Base-by-base conservation (phyloP, 92 coral and sea anemone genomes). In the Zoanthus sociatus region DNA sequence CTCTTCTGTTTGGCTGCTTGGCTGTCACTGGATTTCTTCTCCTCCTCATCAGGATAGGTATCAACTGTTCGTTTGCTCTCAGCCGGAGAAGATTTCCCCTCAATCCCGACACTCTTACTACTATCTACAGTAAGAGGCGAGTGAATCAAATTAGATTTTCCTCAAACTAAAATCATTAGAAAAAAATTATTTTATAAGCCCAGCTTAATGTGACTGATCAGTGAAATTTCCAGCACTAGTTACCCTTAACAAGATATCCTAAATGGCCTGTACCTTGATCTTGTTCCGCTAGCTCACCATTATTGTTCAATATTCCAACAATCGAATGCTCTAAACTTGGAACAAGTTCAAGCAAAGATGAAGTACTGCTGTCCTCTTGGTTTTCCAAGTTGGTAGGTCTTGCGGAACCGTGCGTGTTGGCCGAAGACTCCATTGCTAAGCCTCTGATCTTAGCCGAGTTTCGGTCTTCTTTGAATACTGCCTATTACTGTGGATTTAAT, bases 401-500 rank as follows among this genome's bases (percentile, higher is more conserved):
- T 30, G 87, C 92, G 71, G 98, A 83, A 30, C 94, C 95, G 96
- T 96, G 93, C 87, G 96, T 88, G 93, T 92, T 91, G 94, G 71
- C 88, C 93, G 94, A 79, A 91, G 98, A 90, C 94, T 97, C 99
- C 99, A 97, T 97, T 84, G 93, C 97, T 95, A 96, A 96, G 93
- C 98, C 94, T 92, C 95, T 97, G 98, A 95, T 93, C 96, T 97
- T 85, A 93, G 92, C 95, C 88, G 94, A 87, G 90, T 95, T 92
- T 95, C 98, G 99, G 98, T 87, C 91, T 91, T 94, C 97, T 96
- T 97, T 97, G 98, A 94, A 90, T 87, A 89, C 92, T 86, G 94
- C 98, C 95, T 97, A 97, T 97, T 97, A 92, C 98, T 90, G 93
- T 84, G 92, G 98, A 95, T 93, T 97, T 97, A 97, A 97, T 97